Percentiles rank a stretch among this genome's conserved stretches.
phyloP scores from a whole-genome alignment of 2,113 vertebrate species.

The Cyphomyrus plagiostoma region DNA sequence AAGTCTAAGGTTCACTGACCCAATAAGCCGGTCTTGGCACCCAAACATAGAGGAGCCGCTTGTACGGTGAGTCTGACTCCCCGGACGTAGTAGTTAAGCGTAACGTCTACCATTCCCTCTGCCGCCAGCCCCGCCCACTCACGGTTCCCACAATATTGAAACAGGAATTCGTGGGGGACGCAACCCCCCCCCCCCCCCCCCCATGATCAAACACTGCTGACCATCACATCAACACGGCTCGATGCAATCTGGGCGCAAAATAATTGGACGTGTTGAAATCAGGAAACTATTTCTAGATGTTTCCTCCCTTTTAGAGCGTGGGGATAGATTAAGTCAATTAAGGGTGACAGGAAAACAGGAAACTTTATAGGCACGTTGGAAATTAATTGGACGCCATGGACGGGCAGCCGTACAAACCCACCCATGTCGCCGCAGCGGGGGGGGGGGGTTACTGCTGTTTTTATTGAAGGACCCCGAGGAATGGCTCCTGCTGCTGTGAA shows the following conservation, averaged over 20 bases:
- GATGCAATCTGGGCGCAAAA: constrained; percentile 64
- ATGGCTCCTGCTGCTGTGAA: neutral
- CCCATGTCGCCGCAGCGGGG: constrained; percentile 5
- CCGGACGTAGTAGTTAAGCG: constrained; percentile 58
- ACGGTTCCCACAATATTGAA: constrained; percentile 67
- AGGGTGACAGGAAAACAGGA: constrained; percentile 66
- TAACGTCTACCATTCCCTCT: constrained; percentile 37
- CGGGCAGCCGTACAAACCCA: constrained; percentile 58
- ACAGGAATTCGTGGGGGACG: constrained; percentile 72
- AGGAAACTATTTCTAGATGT: constrained; percentile 62
- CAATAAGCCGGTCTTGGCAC: constrained; percentile 33
- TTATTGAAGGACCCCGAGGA: neutral
- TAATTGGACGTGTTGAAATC: constrained; percentile 66
- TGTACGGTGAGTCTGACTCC: constrained; percentile 54
- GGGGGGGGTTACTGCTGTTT: neutral
- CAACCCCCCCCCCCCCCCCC: constrained; percentile 56
- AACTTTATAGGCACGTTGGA: constrained; percentile 65
- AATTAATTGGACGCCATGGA: constrained; percentile 68
- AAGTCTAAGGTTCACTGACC: neutral
- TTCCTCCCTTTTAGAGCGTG: constrained; percentile 59
- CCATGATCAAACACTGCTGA: constrained; percentile 62
- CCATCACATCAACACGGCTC: constrained; percentile 51
- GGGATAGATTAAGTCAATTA: constrained; percentile 66
- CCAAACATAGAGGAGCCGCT: constrained; percentile 62
- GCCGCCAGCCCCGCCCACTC: constrained; percentile 32